A percentile compares a stretch with the other conserved stretches of the same genome.
Evolutionary conservation across 1,140 invertebrate genomes (phyloP).

Genomic region (Pomacea maculata): DNA sequence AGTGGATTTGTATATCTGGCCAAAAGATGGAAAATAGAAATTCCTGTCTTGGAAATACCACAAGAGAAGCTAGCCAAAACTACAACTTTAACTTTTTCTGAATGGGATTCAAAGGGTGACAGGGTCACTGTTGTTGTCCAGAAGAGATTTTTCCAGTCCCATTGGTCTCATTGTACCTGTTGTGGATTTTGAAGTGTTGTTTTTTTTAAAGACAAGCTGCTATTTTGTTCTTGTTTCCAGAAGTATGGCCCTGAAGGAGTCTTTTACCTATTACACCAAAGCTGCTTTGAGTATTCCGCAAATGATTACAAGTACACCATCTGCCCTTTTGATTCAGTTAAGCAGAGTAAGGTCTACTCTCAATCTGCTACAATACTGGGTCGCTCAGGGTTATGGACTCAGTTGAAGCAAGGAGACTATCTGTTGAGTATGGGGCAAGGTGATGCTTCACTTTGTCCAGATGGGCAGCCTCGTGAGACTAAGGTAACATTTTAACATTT

Average conservation of each 20-base stretch:
- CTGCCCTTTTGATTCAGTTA: constrained; percentile 48
- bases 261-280: constrained; percentile 43
- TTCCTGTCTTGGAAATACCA: too few relatives aligned
- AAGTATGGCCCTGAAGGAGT: constrained; percentile 44
- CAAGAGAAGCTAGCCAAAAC: too few relatives aligned
- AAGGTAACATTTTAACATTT: constrained; percentile 29
- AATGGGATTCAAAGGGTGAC: too few relatives aligned
- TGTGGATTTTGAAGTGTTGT: too few relatives aligned
- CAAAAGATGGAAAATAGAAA: too few relatives aligned
- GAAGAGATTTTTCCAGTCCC: too few relatives aligned
- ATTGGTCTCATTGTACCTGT: too few relatives aligned
- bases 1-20: too few relatives aligned
- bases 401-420: constrained; percentile 29
- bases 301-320: constrained; percentile 43
- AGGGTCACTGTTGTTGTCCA: too few relatives aligned
- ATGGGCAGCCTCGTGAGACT: constrained; percentile 31
- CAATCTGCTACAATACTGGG: constrained; percentile 30
- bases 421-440: constrained; percentile 40
- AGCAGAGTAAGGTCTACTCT: constrained; percentile 29
- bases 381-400: constrained; percentile 31
- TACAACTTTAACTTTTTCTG: too few relatives aligned
- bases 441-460: constrained; percentile 37
- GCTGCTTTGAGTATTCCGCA: constrained; percentile 35
- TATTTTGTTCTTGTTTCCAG: constrained; percentile 33
- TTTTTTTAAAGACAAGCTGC: too few relatives aligned